Base-by-base conservation (phyloP, 2,113 vertebrate species). In the Phasianus colchicus region DNA sequence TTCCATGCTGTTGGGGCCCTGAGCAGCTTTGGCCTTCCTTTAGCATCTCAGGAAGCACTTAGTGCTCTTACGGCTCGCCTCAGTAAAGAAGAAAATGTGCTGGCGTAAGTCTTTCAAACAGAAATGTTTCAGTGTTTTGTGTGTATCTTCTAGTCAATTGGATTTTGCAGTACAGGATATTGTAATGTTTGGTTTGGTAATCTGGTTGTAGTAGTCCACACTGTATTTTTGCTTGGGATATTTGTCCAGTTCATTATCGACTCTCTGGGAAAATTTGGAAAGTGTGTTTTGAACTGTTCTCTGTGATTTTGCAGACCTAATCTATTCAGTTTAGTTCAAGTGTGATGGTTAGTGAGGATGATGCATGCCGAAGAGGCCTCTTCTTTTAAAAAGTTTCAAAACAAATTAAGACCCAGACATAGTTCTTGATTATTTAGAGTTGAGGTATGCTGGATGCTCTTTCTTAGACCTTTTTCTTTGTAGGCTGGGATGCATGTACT, bases 21-120 rank as follows among this genome's bases (percentile, higher is more conserved):
- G 36, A 98, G 96, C 84, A 98, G 98, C 69, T 97, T 99, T 95
- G 99, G 98, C 32, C 99, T 99, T 54, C 98, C 99, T 32, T 73
- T 99, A 61, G 98, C 99, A 24, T 99, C 99, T 27, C 99, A 99
- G 95, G 99, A 99, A 92, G 99, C 98, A 4, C 98, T 99, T 1
- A 84, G 97, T 83, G 99, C 99, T 72, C 97, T 99, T 16, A 98
- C 98, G 2, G 96, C 98, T 91, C 98, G 99, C 34, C 99, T 99
- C 75, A 97, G 98, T 97, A 99, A 99, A 94, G 99, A 99, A 63
- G 99, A 99, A 94, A 99, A 97, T 1, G 99, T 99, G 43, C 94
- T 99, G 85, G 98, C 98, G 99, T 99, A 93, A 98, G 99, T 98
- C 48, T 70, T 70, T 19, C 48, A 11, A 13, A 2, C 3, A 3